A percentile compares a stretch with the other conserved stretches of the same genome.
These are phyloP conservation scores for Macroramphosus scolopax DNA, from an alignment of 2,797 vertebrate genomes.

Conservation along the genomic window DNA sequence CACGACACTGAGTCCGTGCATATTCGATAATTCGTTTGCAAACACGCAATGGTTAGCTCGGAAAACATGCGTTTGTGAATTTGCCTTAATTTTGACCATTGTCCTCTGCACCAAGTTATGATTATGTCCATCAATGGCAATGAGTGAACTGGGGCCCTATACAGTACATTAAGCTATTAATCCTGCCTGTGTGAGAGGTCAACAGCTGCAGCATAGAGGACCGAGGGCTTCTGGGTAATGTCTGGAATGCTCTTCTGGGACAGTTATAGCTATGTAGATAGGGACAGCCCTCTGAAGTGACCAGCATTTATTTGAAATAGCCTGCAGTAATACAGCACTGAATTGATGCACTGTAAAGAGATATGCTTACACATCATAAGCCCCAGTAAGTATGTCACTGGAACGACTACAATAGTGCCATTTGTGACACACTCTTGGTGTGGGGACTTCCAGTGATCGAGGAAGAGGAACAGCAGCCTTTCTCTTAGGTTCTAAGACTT, in stretches of 20 bases:
- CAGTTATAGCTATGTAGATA: constrained; percentile 56
- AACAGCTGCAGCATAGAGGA: constrained; percentile 72
- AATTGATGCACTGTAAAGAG: constrained; percentile 58
- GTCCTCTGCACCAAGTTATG: constrained; percentile 10
- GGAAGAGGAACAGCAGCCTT: constrained; percentile 17
- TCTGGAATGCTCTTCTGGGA: constrained; percentile 64
- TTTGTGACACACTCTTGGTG: constrained; percentile 39
- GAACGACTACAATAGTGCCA: constrained; percentile 62
- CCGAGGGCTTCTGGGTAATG: constrained; percentile 65
- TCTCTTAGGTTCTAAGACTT: constrained; percentile 9
- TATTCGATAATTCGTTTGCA: constrained; percentile 19
- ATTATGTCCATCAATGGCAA: constrained; percentile 18
- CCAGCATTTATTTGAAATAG: constrained; percentile 59
- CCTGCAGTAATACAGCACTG: constrained; percentile 49
- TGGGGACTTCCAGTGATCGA: constrained; percentile 63
- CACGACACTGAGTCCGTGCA: constrained; percentile 3
- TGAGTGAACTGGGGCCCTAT: constrained; percentile 11
- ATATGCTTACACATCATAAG: constrained; percentile 69
- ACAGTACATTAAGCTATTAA: constrained; percentile 43
- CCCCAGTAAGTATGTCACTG: constrained; percentile 68
- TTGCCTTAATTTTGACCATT: constrained; percentile 7
- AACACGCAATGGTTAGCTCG: background rate
- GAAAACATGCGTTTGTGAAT: constrained; percentile 9
- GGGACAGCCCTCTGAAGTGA: constrained; percentile 53
- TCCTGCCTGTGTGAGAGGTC: constrained; percentile 63